Conservation (phyloP, 2,113 vertebrate species). For the Polypterus senegalus region DNA sequence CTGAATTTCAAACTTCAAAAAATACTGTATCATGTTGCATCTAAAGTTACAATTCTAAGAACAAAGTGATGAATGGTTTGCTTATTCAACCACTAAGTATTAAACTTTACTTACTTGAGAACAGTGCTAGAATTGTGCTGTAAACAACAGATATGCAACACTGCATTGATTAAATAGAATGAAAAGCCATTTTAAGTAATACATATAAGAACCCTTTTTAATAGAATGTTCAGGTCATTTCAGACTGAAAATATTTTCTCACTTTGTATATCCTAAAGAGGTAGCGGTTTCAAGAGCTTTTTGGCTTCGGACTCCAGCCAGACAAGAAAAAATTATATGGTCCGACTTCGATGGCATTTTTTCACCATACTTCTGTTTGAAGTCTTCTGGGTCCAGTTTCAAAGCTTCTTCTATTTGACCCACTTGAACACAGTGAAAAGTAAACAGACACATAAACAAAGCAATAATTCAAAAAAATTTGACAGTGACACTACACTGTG, state of each 20-base stretch:
- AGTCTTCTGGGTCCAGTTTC: slow-evolving; percentile 60
- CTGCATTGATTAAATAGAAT: too few species aligned
- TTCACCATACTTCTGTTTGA: slow-evolving; percentile 62
- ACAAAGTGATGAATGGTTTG: too few species aligned
- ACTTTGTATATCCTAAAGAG: slow-evolving; percentile 76
- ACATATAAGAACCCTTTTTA: not conserved
- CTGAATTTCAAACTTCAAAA: too few species aligned
- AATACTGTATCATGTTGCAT: too few species aligned
- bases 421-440: slow-evolving; percentile 45
- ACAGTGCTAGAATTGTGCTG: too few species aligned
- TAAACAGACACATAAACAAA: too few species aligned
- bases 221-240: not conserved
- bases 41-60: too few species aligned
- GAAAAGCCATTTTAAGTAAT: not conserved
- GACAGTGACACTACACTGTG: too few species aligned
- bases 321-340: slow-evolving; percentile 71
- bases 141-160: too few species aligned
- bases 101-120: too few species aligned
- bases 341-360: slow-evolving; percentile 63
- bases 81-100: not conserved
- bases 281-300: slow-evolving; percentile 51
- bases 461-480: too few species aligned
- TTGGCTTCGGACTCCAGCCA: slow-evolving; percentile 72
- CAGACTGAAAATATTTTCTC: slow-evolving; percentile 16
- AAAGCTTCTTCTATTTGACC: slow-evolving; percentile 64